phyloP scores from a whole-genome alignment of 1,140 invertebrate species.

The Aethina tumida region DNA sequence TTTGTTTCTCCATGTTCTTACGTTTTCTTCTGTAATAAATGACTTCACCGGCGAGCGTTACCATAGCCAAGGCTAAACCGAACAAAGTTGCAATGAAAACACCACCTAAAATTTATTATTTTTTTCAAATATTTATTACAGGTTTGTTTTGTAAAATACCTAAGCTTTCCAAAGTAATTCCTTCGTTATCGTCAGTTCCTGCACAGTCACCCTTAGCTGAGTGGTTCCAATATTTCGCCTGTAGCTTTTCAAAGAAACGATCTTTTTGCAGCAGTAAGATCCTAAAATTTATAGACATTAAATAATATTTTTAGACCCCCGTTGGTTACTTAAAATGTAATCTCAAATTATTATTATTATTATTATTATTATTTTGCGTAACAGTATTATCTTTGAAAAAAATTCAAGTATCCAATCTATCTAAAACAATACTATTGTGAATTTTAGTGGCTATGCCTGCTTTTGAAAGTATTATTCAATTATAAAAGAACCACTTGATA shows the following conservation, averaged over 20 bases:
- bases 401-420: no score
- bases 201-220: slow-evolving; percentile 56
- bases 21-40: slow-evolving; percentile 64
- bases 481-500: no score
- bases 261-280: slow-evolving; percentile 78
- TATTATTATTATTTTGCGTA: no score
- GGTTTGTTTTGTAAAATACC: slow-evolving; percentile 39
- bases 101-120: slow-evolving; percentile 48
- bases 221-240: slow-evolving; percentile 74
- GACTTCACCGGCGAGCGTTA: slow-evolving; percentile 69
- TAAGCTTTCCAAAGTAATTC: slow-evolving; percentile 78
- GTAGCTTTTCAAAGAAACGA: slow-evolving; percentile 67
- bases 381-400: no score
- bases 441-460: no score
- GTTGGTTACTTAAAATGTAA: not conserved
- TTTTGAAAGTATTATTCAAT: no score
- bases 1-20: slow-evolving; percentile 35
- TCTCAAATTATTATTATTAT: no score
- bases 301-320: no score
- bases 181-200: slow-evolving; percentile 69
- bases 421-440: no score
- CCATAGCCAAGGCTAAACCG: slow-evolving; percentile 69
- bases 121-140: not conserved
- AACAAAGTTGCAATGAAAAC: slow-evolving; percentile 83
- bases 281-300: slow-evolving; percentile 33